These are phyloP conservation scores for Drosophila mayaguana DNA, from an alignment of 2,888 invertebrate species.

Conservation along the genomic window DNA sequence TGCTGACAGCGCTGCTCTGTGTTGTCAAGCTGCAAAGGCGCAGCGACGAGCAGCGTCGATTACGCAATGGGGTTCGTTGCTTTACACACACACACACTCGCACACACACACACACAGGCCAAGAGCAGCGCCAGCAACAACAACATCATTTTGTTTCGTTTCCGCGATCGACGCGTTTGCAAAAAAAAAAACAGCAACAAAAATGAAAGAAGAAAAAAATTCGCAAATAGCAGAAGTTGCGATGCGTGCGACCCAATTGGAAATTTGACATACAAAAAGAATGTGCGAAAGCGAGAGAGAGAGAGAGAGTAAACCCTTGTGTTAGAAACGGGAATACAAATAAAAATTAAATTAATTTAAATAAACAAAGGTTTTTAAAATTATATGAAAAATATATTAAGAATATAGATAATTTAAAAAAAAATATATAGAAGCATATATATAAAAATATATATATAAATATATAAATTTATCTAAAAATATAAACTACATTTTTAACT, in stretches of 20 bases:
- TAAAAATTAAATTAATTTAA: not conserved
- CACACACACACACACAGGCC: conserved; percentile 18
- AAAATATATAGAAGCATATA: too few species aligned
- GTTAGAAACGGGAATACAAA: not conserved
- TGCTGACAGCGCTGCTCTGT: conserved; percentile 59
- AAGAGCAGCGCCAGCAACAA: conserved; percentile 33
- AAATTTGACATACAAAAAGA: conserved; percentile 68
- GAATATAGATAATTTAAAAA: not conserved
- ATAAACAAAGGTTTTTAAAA: too few species aligned
- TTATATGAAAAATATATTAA: not conserved
- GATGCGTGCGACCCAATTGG: conserved; percentile 77
- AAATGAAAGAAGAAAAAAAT: conserved; percentile 45
- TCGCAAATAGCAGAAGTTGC: conserved; percentile 58
- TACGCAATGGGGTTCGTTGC: conserved; percentile 77
- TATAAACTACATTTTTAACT: too few species aligned
- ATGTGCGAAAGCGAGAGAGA: conserved; percentile 15
- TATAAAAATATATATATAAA: too few species aligned
- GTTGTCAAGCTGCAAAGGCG: conserved; percentile 69
- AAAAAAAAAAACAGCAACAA: conserved; percentile 37
- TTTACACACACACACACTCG: conserved; percentile 44
- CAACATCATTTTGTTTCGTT: conserved; percentile 69
- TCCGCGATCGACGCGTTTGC: conserved; percentile 71
- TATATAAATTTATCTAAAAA: too few species aligned
- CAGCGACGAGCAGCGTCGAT: conserved; percentile 61
- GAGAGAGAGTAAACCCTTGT: not conserved